Percentiles rank a stretch among this genome's conserved stretches.
Conservation (phyloP, 2,113 vertebrate species). For the Laticauda laticaudata region DNA sequence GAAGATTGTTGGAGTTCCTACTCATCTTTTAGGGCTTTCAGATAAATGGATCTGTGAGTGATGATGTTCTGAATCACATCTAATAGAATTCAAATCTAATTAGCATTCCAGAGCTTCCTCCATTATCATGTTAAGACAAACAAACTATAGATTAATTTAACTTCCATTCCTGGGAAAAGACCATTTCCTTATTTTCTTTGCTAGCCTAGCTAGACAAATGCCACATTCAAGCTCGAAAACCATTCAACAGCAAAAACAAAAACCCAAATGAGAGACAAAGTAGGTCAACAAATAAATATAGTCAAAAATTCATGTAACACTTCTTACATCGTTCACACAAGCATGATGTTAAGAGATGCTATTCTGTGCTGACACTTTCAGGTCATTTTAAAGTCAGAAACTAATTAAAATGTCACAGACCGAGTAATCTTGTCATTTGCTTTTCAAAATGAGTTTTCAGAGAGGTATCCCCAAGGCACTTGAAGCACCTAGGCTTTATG, state of each 20-base stretch:
- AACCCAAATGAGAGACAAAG: conserved; percentile 56
- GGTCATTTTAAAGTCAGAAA: conserved; percentile 52
- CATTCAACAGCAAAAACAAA: conserved; percentile 48
- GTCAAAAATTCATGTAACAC: conserved; percentile 56
- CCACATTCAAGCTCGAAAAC: conserved; percentile 47
- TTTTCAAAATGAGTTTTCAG: conserved; percentile 46
- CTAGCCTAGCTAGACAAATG: conserved; percentile 41
- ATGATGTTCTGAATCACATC: not conserved
- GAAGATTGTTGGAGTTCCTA: not conserved
- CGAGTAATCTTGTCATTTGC: conserved; percentile 43
- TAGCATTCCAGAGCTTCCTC: not conserved
- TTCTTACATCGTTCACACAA: conserved; percentile 58
- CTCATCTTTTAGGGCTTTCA: not conserved
- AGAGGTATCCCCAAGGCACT: conserved; percentile 46
- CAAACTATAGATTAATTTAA: not conserved
- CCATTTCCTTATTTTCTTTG: not conserved
- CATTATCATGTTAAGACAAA: not conserved
- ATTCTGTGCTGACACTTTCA: conserved; percentile 63
- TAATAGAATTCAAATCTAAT: not conserved
- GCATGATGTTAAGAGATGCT: conserved; percentile 57
- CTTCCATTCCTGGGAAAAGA: not conserved
- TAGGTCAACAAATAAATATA: conserved; percentile 65
- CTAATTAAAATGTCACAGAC: conserved; percentile 52
- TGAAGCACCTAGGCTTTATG: conserved; percentile 67
- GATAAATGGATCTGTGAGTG: not conserved